These are phyloP conservation scores for Aromia moschata DNA, from an alignment of 2,888 invertebrate species.

Conservation along the genomic window DNA sequence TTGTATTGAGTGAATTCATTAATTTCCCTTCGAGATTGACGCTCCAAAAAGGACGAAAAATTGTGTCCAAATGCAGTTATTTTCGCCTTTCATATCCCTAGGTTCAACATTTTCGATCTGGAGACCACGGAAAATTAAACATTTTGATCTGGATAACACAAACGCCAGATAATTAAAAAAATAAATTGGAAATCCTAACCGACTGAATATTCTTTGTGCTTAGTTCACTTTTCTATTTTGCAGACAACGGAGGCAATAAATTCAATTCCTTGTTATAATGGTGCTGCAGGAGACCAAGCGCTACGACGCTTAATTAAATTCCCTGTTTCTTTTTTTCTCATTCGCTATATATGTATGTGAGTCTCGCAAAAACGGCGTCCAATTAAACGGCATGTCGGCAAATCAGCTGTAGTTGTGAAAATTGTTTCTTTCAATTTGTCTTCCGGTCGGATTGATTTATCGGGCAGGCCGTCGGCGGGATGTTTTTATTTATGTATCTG, in stretches of 20 bases:
- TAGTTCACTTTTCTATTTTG: slow-evolving; percentile 3
- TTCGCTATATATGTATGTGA: slow-evolving; percentile 4
- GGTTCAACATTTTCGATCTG: no score
- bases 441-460: not conserved
- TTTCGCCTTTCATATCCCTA: no score
- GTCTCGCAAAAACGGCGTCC: slow-evolving; percentile 13
- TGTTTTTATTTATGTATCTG: slow-evolving; percentile 1
- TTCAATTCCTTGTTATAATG: not conserved
- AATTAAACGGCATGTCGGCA: slow-evolving; percentile 7
- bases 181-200: no score
- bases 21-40: no score
- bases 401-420: slow-evolving; percentile 1
- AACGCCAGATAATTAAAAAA: no score
- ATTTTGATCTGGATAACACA: no score
- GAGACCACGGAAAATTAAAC: no score
- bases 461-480: not conserved
- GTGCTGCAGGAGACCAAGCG: not conserved
- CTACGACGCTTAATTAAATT: not conserved
- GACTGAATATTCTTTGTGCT: not conserved
- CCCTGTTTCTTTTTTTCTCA: not conserved
- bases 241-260: slow-evolving; percentile 1
- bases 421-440: not conserved
- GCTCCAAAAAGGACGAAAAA: no score
- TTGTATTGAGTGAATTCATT: no score
- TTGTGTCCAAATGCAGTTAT: no score